Evolutionary conservation across 2,113 vertebrate species (phyloP).

Genomic region (Poecile atricapillus): DNA sequence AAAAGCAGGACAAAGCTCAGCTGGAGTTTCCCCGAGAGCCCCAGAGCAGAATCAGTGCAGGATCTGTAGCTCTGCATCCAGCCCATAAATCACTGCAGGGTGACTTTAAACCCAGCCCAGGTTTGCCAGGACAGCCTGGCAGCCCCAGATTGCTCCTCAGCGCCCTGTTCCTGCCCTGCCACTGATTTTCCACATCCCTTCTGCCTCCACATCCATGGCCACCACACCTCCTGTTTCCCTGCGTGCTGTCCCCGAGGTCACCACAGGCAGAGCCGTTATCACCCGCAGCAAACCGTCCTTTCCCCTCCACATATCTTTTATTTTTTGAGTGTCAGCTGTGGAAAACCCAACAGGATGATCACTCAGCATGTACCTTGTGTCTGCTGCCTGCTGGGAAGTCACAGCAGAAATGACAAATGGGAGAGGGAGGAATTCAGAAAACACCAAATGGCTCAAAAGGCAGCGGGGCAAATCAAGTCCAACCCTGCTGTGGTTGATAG

Average conservation of each 20-base stretch:
- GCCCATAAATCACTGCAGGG: conserved; percentile 27
- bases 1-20: conserved; percentile 55
- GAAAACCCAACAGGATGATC: conserved; percentile 32
- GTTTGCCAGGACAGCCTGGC: not conserved
- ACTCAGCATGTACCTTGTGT: conserved; percentile 1
- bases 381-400: conserved; percentile 30
- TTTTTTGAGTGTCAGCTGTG: not conserved
- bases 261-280: not conserved
- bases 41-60: not conserved
- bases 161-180: not conserved
- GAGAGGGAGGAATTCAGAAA: not conserved
- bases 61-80: conserved; percentile 9
- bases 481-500: not conserved
- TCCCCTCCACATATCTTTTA: not conserved
- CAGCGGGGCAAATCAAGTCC: not conserved
- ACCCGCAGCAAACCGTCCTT: not conserved
- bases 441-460: not conserved
- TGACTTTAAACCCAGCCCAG: not conserved
- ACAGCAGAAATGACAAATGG: not conserved
- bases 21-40: conserved; percentile 21
- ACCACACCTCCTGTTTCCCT: not conserved
- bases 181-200: not conserved
- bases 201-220: not conserved
- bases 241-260: fast-evolving
- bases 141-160: not conserved